Evolutionary conservation across 2,797 vertebrate genomes (phyloP).

Genomic region (Atherinosoma microstoma): DNA sequence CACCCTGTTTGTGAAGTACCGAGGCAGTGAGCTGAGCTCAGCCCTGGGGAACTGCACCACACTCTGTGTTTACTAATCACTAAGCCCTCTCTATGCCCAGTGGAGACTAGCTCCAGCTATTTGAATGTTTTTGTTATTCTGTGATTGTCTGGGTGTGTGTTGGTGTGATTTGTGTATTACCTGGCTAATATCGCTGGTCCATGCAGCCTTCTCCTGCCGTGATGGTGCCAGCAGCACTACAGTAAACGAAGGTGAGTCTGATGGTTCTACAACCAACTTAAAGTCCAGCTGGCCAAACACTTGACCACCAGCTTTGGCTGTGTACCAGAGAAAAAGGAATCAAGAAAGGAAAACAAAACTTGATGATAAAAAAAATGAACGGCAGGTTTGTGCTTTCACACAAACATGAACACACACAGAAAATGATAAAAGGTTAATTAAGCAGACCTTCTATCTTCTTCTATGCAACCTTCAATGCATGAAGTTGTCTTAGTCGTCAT

Average conservation of each 20-base stretch:
- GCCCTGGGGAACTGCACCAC: conserved; percentile 57
- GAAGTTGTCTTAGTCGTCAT: conserved; percentile 9
- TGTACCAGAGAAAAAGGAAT: not conserved
- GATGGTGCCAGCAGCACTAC: conserved; percentile 94
- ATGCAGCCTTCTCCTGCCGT: conserved; percentile 96
- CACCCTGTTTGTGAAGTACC: conserved; percentile 54
- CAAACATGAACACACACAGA: conserved; percentile 12
- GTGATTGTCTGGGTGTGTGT: conserved; percentile 41
- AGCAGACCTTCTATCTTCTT: conserved; percentile 41
- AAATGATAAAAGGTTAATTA: conserved; percentile 54
- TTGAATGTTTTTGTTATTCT: conserved; percentile 64
- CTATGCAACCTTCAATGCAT: conserved; percentile 9
- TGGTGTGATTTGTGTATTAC: conserved; percentile 74
- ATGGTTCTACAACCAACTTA: conserved; percentile 93
- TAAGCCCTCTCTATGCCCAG: conserved; percentile 61
- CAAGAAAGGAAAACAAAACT: no score
- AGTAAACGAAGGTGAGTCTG: conserved; percentile 90
- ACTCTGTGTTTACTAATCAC: conserved; percentile 75
- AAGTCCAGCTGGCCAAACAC: conserved; percentile 97
- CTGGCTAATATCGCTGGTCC: conserved; percentile 99
- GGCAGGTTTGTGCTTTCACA: conserved; percentile 1
- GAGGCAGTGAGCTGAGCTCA: conserved; percentile 43
- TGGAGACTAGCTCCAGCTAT: conserved; percentile 46
- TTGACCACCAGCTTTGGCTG: conserved; percentile 92
- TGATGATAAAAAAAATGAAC: no score